Evolutionary conservation across 2,888 invertebrate genomes (phyloP), one percentile per base, ranked within the genome.

Genomic region (Nemurella pictetii): DNA sequence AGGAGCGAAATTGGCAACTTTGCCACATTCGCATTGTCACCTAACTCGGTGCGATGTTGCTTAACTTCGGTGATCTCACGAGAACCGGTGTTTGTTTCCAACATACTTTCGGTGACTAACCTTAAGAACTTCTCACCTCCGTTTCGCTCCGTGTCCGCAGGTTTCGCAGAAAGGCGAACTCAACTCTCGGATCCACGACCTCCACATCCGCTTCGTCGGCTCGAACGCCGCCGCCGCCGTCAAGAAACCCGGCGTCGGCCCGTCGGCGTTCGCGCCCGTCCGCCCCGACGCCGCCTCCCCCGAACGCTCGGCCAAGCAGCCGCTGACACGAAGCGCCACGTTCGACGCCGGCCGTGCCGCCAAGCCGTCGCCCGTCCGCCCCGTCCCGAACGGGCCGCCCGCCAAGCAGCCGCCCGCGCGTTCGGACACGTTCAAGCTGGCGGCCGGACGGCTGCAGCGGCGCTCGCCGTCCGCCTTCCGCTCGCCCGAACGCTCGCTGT

Each of bases 141-240:
- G n/a, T n/a, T n/a, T n/a, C n/a, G n/a, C 74, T n/a, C n/a, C n/a
- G n/a, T n/a, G 12, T 55, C 55, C 12, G 15, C 55, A 55, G 55
- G 55, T 55, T 12, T 91, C 91, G 87, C 92, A 93, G 88, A 91
- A 93, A 87, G 90, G 92, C 87, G 93, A 93, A 89, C 90, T 93
- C 84, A 93, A 93, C 89, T 91, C 91, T 86, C 91, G 92, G 85
- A 92, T 93, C 86, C 92, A 92, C 87, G 93, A 93, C 87, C 87
- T 93, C 86, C 92, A 93, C 88, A 88, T 89, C 86, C 91, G 91
- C 88, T 91, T 91, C 88, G 91, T 91, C 87, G 89, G 83, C 36
- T 29, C 26, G 28, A 9, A n/a, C 1, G 3, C 75, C 25, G 26
- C 4, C 26, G 27, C 75, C 1, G 3, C 75, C 25, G 26, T 0